Conservation (phyloP, 1,140 invertebrate genomes). For the Mamestra configurata region DNA sequence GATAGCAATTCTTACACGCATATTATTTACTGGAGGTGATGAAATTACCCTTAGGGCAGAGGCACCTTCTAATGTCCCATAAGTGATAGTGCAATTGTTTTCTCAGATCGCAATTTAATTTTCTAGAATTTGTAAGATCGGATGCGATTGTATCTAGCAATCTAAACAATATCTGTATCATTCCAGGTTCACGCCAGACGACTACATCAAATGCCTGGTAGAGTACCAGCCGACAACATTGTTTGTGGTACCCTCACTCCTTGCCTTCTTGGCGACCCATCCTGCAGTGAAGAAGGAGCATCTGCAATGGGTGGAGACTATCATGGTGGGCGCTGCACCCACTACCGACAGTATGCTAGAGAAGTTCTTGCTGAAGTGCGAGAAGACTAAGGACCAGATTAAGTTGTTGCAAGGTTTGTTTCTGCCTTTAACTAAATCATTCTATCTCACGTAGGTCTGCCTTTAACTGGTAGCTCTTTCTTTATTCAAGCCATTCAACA, state of each 20-base stretch:
- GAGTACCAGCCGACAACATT: slow-evolving; percentile 89
- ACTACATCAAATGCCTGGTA: slow-evolving; percentile 89
- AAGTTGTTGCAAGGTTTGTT: slow-evolving; percentile 89
- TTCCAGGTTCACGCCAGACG: slow-evolving; percentile 90
- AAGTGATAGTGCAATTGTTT: too few species aligned
- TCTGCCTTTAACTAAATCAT: not conserved
- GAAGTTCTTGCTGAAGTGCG: slow-evolving; percentile 88
- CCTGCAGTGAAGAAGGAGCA: slow-evolving; percentile 89
- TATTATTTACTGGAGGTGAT: too few species aligned
- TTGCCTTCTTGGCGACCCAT: slow-evolving; percentile 91
- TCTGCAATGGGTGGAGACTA: slow-evolving; percentile 88
- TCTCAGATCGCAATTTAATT: too few species aligned
- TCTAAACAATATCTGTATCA: not conserved
- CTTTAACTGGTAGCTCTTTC: too few species aligned
- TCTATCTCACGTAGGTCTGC: not conserved
- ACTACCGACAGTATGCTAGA: slow-evolving; percentile 90
- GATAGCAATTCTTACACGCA: too few species aligned
- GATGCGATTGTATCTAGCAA: too few species aligned
- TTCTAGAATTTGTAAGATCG: too few species aligned
- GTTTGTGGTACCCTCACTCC: slow-evolving; percentile 91
- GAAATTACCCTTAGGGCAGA: too few species aligned
- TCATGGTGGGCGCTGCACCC: slow-evolving; percentile 90
- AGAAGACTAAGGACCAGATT: slow-evolving; percentile 87
- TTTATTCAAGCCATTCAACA: too few species aligned
- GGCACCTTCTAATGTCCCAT: too few species aligned